A percentile compares a stretch with the other conserved stretches of the same genome.
Conservation (phyloP, 2,888 invertebrate species). For the Mesoligia furuncula region DNA sequence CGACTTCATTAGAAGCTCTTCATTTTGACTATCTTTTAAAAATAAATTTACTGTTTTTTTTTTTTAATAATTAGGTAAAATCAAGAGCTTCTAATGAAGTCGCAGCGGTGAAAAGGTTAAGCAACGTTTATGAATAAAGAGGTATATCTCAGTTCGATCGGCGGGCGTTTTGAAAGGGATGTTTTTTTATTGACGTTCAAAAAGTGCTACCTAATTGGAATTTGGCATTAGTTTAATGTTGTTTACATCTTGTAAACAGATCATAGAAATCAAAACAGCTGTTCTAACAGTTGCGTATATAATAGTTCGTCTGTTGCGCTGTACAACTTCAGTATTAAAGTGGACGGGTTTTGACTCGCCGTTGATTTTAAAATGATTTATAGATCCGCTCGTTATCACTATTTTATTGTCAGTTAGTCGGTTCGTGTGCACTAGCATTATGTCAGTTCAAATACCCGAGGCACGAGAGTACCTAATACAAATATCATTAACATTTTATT, state of each 20-base stretch:
- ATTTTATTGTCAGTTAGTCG: background rate
- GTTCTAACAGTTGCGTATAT: constrained; percentile 21
- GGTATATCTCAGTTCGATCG: background rate
- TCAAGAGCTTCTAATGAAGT: no score
- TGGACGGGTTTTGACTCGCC: constrained; percentile 12
- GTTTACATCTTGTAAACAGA: background rate
- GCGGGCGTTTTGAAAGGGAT: background rate
- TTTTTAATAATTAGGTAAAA: no score
- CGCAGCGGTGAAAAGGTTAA: no score
- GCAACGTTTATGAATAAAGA: background rate
- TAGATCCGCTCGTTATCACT: constrained; percentile 14
- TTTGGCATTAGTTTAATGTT: background rate
- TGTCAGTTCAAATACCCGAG: background rate
- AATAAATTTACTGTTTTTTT: no score
- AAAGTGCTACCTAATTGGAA: background rate
- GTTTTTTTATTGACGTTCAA: background rate
- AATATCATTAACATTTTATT: constrained; percentile 40
- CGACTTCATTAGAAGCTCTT: no score
- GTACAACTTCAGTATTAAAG: constrained; percentile 3
- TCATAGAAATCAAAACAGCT: background rate
- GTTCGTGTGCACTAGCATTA: constrained; percentile 20
- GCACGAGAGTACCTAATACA: constrained; percentile 18
- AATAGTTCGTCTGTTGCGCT: background rate
- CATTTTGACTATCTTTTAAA: no score
- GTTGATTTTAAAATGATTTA: constrained; percentile 30